Conservation (phyloP, 2,113 vertebrate genomes). For the Myiozetetes cayanensis region DNA sequence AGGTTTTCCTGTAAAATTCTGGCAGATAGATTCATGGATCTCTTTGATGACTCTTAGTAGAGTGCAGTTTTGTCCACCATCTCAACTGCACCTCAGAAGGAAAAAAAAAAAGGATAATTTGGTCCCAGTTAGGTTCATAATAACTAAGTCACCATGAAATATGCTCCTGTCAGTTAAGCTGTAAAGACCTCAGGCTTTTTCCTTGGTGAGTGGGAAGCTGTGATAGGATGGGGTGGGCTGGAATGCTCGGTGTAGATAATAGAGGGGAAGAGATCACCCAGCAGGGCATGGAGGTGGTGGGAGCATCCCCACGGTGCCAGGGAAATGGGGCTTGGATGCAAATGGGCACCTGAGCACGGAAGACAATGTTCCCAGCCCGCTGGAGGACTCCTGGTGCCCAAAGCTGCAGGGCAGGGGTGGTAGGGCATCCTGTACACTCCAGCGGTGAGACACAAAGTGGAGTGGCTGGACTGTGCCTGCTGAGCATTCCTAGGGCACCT, state of each 20-base stretch:
- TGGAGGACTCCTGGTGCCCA: background rate
- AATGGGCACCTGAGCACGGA: accelerated
- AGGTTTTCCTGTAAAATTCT: background rate
- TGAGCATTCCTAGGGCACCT: accelerated
- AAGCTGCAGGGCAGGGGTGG: background rate
- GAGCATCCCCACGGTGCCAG: accelerated
- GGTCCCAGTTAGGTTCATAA: background rate
- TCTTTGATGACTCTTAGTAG: background rate
- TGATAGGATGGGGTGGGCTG: background rate
- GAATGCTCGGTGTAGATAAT: background rate
- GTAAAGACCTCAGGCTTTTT: background rate
- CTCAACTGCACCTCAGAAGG: background rate
- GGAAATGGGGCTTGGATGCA: background rate
- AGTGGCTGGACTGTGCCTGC: accelerated
- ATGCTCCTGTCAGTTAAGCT: background rate
- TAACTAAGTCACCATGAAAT: background rate
- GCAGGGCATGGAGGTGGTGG: accelerated
- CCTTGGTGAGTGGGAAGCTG: background rate
- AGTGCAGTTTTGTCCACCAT: background rate
- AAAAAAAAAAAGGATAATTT: background rate
- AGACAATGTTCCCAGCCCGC: background rate
- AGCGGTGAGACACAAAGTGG: accelerated
- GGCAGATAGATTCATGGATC: background rate
- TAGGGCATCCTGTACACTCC: accelerated
- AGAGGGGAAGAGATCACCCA: background rate